Evolutionary conservation across 2,113 vertebrate genomes (phyloP), one percentile per base, ranked within the genome.

Genomic region (Oxyura jamaicensis): DNA sequence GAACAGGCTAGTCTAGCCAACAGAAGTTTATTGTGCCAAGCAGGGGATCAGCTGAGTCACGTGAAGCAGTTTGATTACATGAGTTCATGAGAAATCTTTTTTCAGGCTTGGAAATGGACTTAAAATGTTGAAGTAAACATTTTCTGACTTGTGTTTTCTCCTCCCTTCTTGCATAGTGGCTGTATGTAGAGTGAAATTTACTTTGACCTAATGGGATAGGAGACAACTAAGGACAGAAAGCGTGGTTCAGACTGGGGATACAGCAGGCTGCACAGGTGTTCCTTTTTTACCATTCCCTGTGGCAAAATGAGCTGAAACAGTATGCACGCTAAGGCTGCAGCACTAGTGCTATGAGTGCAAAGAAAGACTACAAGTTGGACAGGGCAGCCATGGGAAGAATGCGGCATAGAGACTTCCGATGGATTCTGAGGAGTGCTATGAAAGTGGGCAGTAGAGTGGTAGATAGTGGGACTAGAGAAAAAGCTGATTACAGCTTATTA

Each of bases 11-110:
- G 48, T 56, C 33, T 74, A 67, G 48, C 13, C 65, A 72, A 11
- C 0, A 0, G 60, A 71, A 7, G 78, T 79, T 48, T 66, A 48
- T 29, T 68, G 26, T 26, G 56, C 7, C 2, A 4, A 5, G 12
- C 17, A 59, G 25, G n/a, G 23, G 8, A 53, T 81, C 66, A 78
- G 0, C n/a, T 75, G 42, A 82, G 36, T 75, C 28, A 26, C 6
- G 1, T 23, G 39, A 78, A 89, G 42, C 22, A 48, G 39, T 82
- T 42, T 65, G 74, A 52, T 86, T 50, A 42, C 4, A 7, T 78
- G 28, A 91, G 41, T 92, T 91, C 26, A 18, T 5, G 3, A 63
- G 46, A 87, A 72, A 53, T 2, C 22, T 65, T 91, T 72, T 52
- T 33, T 87, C 28, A 52, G 0, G 42, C 29, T 82, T 89, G 39